Evolutionary conservation across 2,888 invertebrate species (phyloP).

Genomic region (Campopleginae sp.): DNA sequence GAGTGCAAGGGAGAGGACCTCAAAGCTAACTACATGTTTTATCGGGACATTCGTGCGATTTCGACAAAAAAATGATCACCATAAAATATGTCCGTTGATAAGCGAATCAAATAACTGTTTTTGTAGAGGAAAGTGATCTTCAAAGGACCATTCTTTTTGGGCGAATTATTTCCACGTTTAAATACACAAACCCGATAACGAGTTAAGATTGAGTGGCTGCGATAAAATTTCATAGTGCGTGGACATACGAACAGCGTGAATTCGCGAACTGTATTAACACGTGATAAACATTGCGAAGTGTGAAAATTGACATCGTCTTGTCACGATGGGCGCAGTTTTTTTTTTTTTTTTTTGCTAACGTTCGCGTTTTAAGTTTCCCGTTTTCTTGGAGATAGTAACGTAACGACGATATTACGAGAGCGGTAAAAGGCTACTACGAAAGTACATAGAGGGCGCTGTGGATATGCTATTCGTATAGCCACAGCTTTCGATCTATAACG

Average conservation of each 20-base stretch:
- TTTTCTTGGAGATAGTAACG: slow-evolving; percentile 39
- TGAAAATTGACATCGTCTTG: slow-evolving; percentile 44
- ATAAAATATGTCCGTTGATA: too few species aligned
- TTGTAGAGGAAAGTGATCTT: too few species aligned
- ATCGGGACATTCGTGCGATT: too few species aligned
- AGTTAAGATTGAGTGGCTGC: neutral
- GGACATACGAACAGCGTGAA: neutral
- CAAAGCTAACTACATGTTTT: too few species aligned
- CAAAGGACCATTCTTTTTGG: too few species aligned
- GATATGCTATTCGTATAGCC: neutral
- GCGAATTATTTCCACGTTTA: too few species aligned
- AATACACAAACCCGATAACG: too few species aligned
- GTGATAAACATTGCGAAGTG: slow-evolving; percentile 41
- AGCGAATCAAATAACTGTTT: too few species aligned
- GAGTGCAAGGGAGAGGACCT: too few species aligned
- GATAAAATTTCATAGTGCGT: neutral
- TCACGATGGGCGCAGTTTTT: slow-evolving; percentile 40
- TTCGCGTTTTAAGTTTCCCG: slow-evolving; percentile 29
- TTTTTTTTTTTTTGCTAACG: slow-evolving; percentile 33
- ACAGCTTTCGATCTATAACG: slow-evolving; percentile 42
- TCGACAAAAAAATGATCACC: too few species aligned
- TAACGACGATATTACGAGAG: slow-evolving; percentile 62
- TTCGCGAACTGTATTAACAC: neutral
- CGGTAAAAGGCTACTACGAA: slow-evolving; percentile 58
- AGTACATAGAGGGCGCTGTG: slow-evolving; percentile 29